phyloP scores from a whole-genome alignment of 2,888 invertebrate genomes.

The Dicranocentrus wangi region DNA sequence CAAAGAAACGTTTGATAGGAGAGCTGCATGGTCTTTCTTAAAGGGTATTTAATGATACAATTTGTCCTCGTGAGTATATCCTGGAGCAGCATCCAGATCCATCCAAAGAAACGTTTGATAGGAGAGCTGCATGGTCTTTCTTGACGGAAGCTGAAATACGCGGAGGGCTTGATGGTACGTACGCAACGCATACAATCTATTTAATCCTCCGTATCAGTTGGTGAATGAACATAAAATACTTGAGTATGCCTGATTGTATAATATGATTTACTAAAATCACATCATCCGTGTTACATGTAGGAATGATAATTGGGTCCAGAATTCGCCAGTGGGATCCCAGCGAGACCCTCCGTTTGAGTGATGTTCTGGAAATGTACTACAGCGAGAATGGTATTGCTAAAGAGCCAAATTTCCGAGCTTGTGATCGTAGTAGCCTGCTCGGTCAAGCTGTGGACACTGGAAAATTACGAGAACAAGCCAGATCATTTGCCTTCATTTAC shows the following conservation, averaged over 20 bases:
- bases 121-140: conserved; percentile 63
- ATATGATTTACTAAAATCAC: no score
- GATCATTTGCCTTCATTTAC: conserved; percentile 69
- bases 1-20: conserved; percentile 49
- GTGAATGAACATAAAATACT: no score
- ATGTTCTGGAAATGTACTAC: conserved; percentile 69
- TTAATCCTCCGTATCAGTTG: no score
- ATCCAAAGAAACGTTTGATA: conserved; percentile 52
- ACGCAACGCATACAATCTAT: background rate
- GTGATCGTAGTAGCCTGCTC: conserved; percentile 61
- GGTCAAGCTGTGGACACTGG: conserved; percentile 17
- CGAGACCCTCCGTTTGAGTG: conserved; percentile 58
- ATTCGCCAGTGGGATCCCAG: conserved; percentile 62
- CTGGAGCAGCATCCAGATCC: conserved; percentile 52
- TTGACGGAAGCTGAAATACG: conserved; percentile 71
- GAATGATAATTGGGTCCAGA: conserved; percentile 66
- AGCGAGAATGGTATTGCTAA: conserved; percentile 67
- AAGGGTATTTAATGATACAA: conserved; percentile 70
- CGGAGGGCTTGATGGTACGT: conserved; percentile 71
- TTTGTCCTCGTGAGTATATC: conserved; percentile 70
- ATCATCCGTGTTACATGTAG: conserved; percentile 35
- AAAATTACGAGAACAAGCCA: conserved; percentile 50
- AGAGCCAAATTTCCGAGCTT: conserved; percentile 63
- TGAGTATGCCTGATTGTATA: background rate
- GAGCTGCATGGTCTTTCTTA: conserved; percentile 67